Evolutionary conservation across 2,797 vertebrate species (phyloP), one percentile per base, ranked within the genome.

Genomic region (Allobates femoralis): DNA sequence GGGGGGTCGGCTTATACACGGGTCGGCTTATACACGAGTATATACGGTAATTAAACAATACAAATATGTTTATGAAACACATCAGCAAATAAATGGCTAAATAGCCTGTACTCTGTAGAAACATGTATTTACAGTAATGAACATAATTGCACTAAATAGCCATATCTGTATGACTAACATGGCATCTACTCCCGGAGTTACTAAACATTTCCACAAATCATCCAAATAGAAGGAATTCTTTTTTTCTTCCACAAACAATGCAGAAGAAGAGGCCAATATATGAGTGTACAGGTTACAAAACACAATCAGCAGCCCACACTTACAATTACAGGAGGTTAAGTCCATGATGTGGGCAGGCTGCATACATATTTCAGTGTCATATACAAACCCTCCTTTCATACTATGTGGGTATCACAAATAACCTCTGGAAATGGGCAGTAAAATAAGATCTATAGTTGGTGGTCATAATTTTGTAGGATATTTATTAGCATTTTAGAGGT

Each of bases 141-240:
- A 18, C 46, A 16, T 83, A 83, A 83, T 83, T 74, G 81, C 56
- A 58, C 53, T 73, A 53, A 82, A 58, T 34, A 19, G 53, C 32
- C 53, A 19, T 74, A 53, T 37, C 32, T 82, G 34, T 83, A 83
- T 79, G 77, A 79, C 77, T 62, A 79, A 79, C 34, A 83, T 73
- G 32, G 5, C 53, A 8, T 56, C 34, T 82, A 56, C 71, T 37
- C 30, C 34, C 10, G 53, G 10, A 34, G 66, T 71, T 71, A 26
- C 28, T 34, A 12, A 71, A 26, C 81, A 26, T 46, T 73, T 34
- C 26, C 51, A 41, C 32, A 41, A 58, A 37, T 28, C 81, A 73
- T 28, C 30, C 18, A n/a, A 69, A 58, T n/a, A 19, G 51, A 23
- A 79, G 56, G 26, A 32, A 77, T 53, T 77, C 4, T 32, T 76